These are phyloP conservation scores for Tinamus major DNA, from an alignment of 2,797 vertebrate genomes.

Conservation along the genomic window DNA sequence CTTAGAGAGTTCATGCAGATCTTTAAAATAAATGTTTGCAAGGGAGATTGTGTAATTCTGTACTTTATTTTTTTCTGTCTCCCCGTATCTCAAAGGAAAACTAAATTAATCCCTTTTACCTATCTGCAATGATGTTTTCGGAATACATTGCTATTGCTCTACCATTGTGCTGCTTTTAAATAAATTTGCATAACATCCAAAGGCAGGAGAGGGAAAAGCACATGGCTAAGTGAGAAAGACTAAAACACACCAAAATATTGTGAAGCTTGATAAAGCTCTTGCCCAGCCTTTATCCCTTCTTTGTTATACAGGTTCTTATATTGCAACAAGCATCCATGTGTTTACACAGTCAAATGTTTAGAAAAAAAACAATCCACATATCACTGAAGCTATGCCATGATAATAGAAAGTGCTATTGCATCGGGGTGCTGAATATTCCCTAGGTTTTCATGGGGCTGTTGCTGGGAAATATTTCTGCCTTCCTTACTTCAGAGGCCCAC, in stretches of 20 bases:
- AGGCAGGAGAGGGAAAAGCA: not conserved
- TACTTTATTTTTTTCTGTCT: not conserved
- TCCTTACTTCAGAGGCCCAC: not conserved
- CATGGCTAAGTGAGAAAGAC: not conserved
- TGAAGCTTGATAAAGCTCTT: not conserved
- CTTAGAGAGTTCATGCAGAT: not conserved
- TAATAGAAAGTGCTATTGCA: not conserved
- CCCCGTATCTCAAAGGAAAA: not conserved
- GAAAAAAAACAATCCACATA: rapidly evolving
- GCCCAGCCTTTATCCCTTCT: not conserved
- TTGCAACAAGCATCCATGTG: not conserved
- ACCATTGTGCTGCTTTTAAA: not conserved
- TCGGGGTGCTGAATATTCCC: not conserved
- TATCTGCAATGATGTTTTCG: not conserved
- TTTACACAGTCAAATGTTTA: not conserved
- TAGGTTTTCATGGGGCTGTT: not conserved
- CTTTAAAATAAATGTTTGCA: slow-evolving; percentile 4
- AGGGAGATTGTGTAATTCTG: not conserved
- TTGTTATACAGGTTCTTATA: not conserved
- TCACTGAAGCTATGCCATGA: not conserved
- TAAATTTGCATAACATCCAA: not conserved
- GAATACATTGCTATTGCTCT: not conserved
- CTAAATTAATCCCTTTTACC: not conserved
- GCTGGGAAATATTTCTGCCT: not conserved
- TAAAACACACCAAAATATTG: not conserved